A percentile compares a stretch with the other conserved stretches of the same genome.
phyloP scores from a whole-genome alignment of 2,888 invertebrate genomes.

The Teinopalpus imperialis region DNA sequence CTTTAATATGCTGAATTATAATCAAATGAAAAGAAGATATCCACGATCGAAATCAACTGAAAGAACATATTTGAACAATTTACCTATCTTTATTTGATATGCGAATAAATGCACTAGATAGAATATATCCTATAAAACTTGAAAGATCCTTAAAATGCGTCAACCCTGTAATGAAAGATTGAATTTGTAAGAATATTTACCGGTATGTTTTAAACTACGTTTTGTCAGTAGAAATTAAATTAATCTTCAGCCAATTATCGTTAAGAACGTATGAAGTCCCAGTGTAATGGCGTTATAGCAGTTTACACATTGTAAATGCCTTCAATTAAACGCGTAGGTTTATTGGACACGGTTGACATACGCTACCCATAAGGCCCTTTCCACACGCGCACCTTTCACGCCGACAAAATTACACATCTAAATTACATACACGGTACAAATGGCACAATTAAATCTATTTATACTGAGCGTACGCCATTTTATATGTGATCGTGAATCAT shows the following conservation, averaged over 20 bases:
- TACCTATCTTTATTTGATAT: no score
- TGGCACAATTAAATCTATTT: no score
- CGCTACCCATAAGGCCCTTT: constrained; percentile 1
- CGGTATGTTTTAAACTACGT: constrained; percentile 4
- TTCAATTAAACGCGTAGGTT: constrained; percentile 51
- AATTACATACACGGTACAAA: not conserved
- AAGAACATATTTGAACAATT: no score
- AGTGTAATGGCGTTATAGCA: constrained; percentile 40
- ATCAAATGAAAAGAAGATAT: no score
- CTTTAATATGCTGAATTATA: no score
- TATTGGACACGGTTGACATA: constrained; percentile 35
- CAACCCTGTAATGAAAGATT: constrained; percentile 15
- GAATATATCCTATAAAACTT: no score
- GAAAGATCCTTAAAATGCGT: no score
- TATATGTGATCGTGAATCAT: no score
- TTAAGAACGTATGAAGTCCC: constrained; percentile 30
- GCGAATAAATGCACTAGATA: no score
- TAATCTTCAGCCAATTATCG: constrained; percentile 19
- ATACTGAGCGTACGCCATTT: no score
- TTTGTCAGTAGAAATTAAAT: constrained; percentile 24
- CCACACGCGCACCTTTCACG: not conserved
- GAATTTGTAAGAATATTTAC: constrained; percentile 8
- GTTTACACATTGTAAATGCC: constrained; percentile 55
- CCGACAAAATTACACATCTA: not conserved
- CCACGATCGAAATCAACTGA: no score